Conservation (phyloP, 1,140 invertebrate genomes). For the Saccostrea echinata region DNA sequence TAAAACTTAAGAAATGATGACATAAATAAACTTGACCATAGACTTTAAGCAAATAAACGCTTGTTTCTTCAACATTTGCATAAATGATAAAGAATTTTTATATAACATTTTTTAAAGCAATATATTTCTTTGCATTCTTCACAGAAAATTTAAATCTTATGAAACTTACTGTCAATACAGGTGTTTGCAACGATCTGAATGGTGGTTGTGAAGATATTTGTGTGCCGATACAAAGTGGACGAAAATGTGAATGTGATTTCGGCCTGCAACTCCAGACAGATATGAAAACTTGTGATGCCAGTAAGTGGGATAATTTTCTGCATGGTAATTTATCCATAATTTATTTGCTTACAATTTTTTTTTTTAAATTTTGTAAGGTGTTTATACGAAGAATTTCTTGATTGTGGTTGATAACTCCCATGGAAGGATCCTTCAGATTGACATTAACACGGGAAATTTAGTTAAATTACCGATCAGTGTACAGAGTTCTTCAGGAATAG, state of each 20-base stretch:
- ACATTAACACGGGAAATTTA: background rate
- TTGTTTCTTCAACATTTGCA: too few relatives aligned
- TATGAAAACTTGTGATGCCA: background rate
- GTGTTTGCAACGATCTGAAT: background rate
- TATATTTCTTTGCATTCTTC: too few relatives aligned
- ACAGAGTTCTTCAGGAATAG: background rate
- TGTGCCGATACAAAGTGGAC: background rate
- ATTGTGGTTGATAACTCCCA: background rate
- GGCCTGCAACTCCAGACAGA: background rate
- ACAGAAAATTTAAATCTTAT: too few relatives aligned
- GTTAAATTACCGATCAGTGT: background rate
- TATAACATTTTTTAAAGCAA: too few relatives aligned
- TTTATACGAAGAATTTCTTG: background rate
- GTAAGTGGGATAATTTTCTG: background rate
- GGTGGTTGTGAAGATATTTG: background rate
- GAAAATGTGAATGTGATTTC: background rate
- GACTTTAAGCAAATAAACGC: too few relatives aligned
- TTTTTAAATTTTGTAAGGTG: background rate
- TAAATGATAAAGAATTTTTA: too few relatives aligned
- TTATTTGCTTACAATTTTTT: background rate
- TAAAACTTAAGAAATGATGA: too few relatives aligned
- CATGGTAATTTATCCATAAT: background rate
- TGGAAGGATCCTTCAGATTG: conserved; percentile 1
- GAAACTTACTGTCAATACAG: background rate
- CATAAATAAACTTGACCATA: too few relatives aligned